Evolutionary conservation across 2,888 invertebrate genomes (phyloP).

Genomic region (Agrotis puta): DNA sequence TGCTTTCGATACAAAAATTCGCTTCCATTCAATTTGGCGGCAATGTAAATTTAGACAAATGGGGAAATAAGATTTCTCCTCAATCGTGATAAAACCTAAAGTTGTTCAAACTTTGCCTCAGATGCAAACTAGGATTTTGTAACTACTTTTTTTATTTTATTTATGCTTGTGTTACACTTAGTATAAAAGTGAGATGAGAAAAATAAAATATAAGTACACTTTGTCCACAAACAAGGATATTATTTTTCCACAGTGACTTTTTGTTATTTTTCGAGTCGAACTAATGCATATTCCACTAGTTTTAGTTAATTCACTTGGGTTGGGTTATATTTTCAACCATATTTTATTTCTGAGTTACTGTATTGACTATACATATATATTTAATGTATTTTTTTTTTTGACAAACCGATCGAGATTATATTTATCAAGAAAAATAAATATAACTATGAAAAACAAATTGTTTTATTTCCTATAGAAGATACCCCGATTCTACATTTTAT

Average conservation of each 20-base stretch:
- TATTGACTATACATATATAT: constrained; percentile 30
- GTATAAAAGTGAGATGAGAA: constrained; percentile 55
- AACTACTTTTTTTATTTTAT: constrained; percentile 39
- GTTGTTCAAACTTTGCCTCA: constrained; percentile 38
- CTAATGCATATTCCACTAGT: constrained; percentile 69
- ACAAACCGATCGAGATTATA: constrained; percentile 81
- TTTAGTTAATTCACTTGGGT: constrained; percentile 68
- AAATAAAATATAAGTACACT: constrained; percentile 52
- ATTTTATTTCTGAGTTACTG: constrained; percentile 49
- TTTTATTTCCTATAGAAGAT: constrained; percentile 44
- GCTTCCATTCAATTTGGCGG: too few relatives aligned
- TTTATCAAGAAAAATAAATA: constrained; percentile 79
- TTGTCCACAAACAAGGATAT: constrained; percentile 46
- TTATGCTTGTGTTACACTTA: constrained; percentile 50
- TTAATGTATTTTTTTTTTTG: constrained; percentile 57
- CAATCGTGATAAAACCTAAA: constrained; percentile 47
- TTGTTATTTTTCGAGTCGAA: constrained; percentile 58
- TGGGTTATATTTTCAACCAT: constrained; percentile 63
- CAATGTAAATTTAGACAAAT: neutral
- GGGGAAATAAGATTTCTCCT: constrained; percentile 58
- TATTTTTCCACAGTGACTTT: constrained; percentile 46
- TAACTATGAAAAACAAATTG: constrained; percentile 52
- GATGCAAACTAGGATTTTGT: constrained; percentile 38
- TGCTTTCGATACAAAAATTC: too few relatives aligned
- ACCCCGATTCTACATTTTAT: neutral